A percentile compares a stretch with the other conserved stretches of the same genome.
Conservation (phyloP, 35 echinoderm and acorn worm genomes). For the Apostichopus parvimensis region DNA sequence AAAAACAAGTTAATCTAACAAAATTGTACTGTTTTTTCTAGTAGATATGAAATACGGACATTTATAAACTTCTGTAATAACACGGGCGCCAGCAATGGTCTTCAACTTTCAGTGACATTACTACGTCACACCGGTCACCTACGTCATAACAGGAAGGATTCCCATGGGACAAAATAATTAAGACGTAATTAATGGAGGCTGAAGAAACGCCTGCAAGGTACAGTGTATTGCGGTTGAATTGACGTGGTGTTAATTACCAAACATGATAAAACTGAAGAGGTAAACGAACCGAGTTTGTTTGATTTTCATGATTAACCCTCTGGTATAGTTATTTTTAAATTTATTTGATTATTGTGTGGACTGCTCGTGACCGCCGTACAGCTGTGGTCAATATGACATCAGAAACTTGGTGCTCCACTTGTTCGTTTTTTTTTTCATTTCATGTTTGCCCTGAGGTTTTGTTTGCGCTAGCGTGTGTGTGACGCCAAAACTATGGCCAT, state of each 20-base stretch:
- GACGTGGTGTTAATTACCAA: neutral
- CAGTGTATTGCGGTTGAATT: neutral
- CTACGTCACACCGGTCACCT: neutral
- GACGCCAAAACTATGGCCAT: too few species aligned
- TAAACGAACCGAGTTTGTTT: neutral
- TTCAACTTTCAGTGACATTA: neutral
- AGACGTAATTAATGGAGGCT: neutral
- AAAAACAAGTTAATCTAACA: too few species aligned
- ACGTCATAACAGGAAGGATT: neutral
- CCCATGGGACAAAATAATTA: neutral
- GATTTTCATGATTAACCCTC: neutral
- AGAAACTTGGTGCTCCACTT: too few species aligned
- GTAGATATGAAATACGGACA: neutral
- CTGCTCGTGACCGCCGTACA: too few species aligned
- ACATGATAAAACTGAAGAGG: neutral
- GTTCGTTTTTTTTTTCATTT: too few species aligned
- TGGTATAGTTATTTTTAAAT: too few species aligned
- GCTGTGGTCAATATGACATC: too few species aligned
- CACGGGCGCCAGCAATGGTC: neutral
- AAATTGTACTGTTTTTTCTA: too few species aligned
- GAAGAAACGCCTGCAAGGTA: neutral
- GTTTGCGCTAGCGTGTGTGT: too few species aligned
- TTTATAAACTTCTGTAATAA: neutral
- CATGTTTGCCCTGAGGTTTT: too few species aligned
- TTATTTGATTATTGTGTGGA: too few species aligned